Evolutionary conservation across 2,888 invertebrate species (phyloP).

Genomic region (Trissolcus japonicus): DNA sequence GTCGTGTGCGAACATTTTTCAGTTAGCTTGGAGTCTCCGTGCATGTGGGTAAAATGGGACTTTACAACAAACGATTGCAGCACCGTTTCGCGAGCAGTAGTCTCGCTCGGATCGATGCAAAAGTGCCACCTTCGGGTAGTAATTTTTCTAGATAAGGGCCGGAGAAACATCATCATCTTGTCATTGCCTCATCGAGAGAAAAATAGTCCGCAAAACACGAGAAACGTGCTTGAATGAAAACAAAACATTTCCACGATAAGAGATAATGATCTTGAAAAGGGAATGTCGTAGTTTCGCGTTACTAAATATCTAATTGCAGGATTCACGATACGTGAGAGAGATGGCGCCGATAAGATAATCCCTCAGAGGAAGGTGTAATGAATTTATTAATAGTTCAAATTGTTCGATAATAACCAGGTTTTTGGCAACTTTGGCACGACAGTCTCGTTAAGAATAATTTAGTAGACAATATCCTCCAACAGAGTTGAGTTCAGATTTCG

Average conservation of each 20-base stretch:
- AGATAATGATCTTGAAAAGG: background rate
- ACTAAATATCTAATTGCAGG: no score
- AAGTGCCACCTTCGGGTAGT: conserved; percentile 30
- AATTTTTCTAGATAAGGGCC: conserved; percentile 24
- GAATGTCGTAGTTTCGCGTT: no score
- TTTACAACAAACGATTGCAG: conserved; percentile 61
- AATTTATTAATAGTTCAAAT: conserved; percentile 5
- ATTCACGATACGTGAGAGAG: no score
- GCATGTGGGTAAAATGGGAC: conserved; percentile 58
- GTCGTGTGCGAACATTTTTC: conserved; percentile 70
- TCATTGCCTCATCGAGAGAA: conserved; percentile 9
- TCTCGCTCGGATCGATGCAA: conserved; percentile 35
- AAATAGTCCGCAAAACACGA: no score
- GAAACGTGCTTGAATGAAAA: no score
- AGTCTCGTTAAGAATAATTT: conserved; percentile 49
- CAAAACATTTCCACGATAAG: conserved; percentile 1
- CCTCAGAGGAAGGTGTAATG: background rate
- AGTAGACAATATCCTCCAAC: conserved; percentile 44
- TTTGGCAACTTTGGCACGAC: conserved; percentile 48
- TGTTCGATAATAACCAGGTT: conserved; percentile 44
- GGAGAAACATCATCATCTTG: conserved; percentile 25
- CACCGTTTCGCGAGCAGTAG: conserved; percentile 61
- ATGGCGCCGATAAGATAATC: no score
- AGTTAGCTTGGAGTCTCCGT: conserved; percentile 60
- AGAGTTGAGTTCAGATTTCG: conserved; percentile 30